Evolutionary conservation across 2,797 vertebrate genomes (phyloP).

Genomic region (Enteromius trimaculatus): DNA sequence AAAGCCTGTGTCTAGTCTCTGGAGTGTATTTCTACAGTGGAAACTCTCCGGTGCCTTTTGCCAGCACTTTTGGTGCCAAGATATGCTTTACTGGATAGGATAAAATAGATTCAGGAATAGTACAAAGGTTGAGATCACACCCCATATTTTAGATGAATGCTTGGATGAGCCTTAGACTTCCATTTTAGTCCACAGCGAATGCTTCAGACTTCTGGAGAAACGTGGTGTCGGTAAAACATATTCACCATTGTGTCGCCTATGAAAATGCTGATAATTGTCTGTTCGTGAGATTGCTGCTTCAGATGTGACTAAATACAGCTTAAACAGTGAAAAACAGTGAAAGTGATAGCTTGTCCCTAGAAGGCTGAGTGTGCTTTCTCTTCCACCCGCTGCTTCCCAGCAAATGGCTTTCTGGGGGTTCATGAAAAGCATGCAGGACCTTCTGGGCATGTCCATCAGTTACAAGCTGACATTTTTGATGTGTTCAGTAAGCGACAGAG

Average conservation of each 20-base stretch:
- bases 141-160: slow-evolving; percentile 63
- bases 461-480: slow-evolving; percentile 70
- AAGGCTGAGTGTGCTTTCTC: slow-evolving; percentile 69
- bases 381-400: slow-evolving; percentile 69
- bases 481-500: slow-evolving; percentile 67
- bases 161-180: slow-evolving; percentile 49
- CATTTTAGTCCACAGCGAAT: neutral
- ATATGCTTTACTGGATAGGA: slow-evolving; percentile 67
- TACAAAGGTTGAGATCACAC: slow-evolving; percentile 69
- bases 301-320: neutral
- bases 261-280: slow-evolving; percentile 12
- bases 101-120: slow-evolving; percentile 65
- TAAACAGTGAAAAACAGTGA: slow-evolving; percentile 60
- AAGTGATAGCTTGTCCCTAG: slow-evolving; percentile 61
- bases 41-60: slow-evolving; percentile 60
- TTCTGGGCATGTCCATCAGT: slow-evolving; percentile 67
- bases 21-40: slow-evolving; percentile 35
- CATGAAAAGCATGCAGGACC: slow-evolving; percentile 70
- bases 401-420: slow-evolving; percentile 73
- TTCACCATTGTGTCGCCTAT: neutral
- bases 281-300: neutral
- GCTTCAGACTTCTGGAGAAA: neutral
- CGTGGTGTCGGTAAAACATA: neutral
- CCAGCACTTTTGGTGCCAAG: slow-evolving; percentile 63
- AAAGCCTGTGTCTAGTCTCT: slow-evolving; percentile 30